Evolutionary conservation across 2,797 vertebrate genomes (phyloP), one percentile per base, ranked within the genome.

Genomic region (Siniperca obscura): DNA sequence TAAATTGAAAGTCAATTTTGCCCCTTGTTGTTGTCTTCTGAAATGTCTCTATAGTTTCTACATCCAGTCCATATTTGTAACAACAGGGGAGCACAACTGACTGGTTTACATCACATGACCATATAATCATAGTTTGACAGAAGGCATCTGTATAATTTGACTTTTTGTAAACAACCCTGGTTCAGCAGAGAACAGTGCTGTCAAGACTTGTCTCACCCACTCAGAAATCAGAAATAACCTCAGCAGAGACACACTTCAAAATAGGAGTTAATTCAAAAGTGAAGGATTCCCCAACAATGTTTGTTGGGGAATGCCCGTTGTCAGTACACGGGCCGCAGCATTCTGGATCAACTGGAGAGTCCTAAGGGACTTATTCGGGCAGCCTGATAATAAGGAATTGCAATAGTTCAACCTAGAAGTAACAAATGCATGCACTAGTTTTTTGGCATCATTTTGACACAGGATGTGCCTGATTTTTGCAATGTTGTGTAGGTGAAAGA

Each of bases 121-220:
- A 19, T 46, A 30, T 70, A 77, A 81, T 81, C 27, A 74, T 21
- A 46, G 70, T n/a, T 19, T 25, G 44, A 70, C 59, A 21, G 27
- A 66, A 6, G 57, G 12, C n/a, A 22, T 3, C 36, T 36, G 14
- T 66, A 46, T 67, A 27, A 74, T 82, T 70, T 62, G 40, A 5
- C 30, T 65, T 61, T 77, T 71, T 78, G 38, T n/a, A 22, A 57
- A 48, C 7, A 46, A 38, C 4, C 36, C 36, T 44, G 46, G 50
- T 44, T 46, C 11, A 21, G 57, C 17, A 38, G 48, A 72, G 25
- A 60, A 34, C 34, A 50, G 17, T 30, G 25, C 22, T 40, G 36
- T 61, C 56, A 73, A 38, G 9, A 68, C 38, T 6, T 27, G 4
- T 22, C 22, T 53, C 44, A 53, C 12, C 38, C 55, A 21, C 21